Base-by-base conservation (phyloP, 2,797 vertebrate species). In the Sus cebifrons region DNA sequence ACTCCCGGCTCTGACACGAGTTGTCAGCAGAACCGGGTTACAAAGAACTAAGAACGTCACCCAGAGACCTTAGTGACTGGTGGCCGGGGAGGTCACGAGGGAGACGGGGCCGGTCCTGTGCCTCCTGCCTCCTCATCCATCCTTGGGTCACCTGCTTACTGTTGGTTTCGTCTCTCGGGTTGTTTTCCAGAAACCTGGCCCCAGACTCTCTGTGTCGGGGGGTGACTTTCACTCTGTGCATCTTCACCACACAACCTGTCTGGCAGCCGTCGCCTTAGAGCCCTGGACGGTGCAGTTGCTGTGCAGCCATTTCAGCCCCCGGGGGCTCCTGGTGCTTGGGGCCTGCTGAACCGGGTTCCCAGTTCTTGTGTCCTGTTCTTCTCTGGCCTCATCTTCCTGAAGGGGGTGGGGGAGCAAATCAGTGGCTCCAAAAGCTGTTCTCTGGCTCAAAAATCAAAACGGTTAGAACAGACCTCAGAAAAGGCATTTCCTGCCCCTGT, bases 21-120 rank as follows among this genome's bases (percentile, higher is more conserved):
- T 68, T 75, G 7, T 14, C 40, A 74, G 44, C 25, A 96, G n/a
- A 84, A 68, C 68, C 77, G 86, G 25, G n/a, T 93, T 88, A 73
- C 17, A 78, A 73, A 87, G 23, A 2, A 88, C 32, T 85, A 17
- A n/a, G n/a, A 94, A 32, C 91, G 21, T 68, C 14, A 21, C 12
- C 10, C 11, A 60, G 70, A 36, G n/a, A 58, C 62, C 32, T 93
- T 52, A 78, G 58, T 73, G 32, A 68, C n/a, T 27, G 65, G 29
- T 52, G 58, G 0, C 68, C 62, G n/a, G 10, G 60, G 23, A 84
- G 1, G 18, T 52, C 40, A 60, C 32, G 23, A 75, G 32, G 62
- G 70, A 79, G 29, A 36, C 62, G n/a, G 8, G 52, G 25, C 49
- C 71, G n/a, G 4, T 54, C 40, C 49, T 49, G 27, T 52, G 44